phyloP scores from a whole-genome alignment of 2,888 invertebrate genomes.

The Bembecia ichneumoniformis region DNA sequence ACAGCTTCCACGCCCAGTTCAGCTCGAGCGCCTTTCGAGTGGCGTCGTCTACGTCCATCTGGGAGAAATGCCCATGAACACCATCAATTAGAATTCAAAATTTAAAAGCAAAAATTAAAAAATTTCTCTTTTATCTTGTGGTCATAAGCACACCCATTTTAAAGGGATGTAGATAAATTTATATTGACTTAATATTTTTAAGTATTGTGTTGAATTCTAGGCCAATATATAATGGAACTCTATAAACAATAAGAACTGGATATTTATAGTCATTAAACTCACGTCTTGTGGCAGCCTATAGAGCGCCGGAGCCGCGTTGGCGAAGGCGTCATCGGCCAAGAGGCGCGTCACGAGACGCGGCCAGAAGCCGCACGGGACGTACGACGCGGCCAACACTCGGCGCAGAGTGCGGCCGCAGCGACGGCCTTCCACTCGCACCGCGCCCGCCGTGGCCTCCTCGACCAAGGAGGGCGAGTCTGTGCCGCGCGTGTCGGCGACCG shows the following conservation, averaged over 20 bases:
- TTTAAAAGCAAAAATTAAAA: too few species aligned
- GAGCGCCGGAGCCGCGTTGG: slow-evolving; percentile 82
- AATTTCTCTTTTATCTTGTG: too few species aligned
- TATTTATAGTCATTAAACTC: too few species aligned
- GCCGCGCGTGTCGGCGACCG: slow-evolving; percentile 14
- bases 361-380: slow-evolving; percentile 99
- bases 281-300: slow-evolving; percentile 82
- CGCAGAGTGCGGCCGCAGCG: slow-evolving; percentile 75
- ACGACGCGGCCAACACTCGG: slow-evolving; percentile 91
- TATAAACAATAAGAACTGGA: too few species aligned
- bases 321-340: slow-evolving; percentile 88
- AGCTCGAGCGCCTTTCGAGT: slow-evolving; percentile 76
- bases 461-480: slow-evolving; percentile 41
- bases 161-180: too few species aligned
- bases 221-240: too few species aligned
- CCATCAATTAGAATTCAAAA: too few species aligned
- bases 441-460: slow-evolving; percentile 35
- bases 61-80: slow-evolving; percentile 1
- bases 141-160: too few species aligned
- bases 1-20: slow-evolving; percentile 91
- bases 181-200: too few species aligned
- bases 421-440: slow-evolving; percentile 38
- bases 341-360: slow-evolving; percentile 93
- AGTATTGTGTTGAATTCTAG: too few species aligned
- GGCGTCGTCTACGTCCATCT: slow-evolving; percentile 74